Evolutionary conservation across 2,797 vertebrate genomes (phyloP), one percentile per base, ranked within the genome.

Genomic region (Synaphobranchus kaupii): DNA sequence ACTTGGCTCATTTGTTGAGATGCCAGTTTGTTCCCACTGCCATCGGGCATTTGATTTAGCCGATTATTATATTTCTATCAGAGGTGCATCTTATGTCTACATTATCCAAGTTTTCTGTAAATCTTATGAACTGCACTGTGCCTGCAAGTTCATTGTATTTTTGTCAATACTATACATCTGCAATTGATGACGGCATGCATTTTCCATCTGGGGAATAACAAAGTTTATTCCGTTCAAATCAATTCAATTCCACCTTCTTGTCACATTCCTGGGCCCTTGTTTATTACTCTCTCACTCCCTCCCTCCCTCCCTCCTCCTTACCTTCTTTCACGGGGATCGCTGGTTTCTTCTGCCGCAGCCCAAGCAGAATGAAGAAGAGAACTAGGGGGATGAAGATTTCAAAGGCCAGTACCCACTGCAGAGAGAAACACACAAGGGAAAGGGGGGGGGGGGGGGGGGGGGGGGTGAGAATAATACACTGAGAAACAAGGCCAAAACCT

Each of bases 281-380:
- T 78, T 8, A 78, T 78, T 20, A 8, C 22, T 48, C 76, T 5
- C 78, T 50, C 39, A 44, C 78, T 48, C 78, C 34, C 50, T 10
- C 25, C 48, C 28, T 20, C 58, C 22, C 17, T 73, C 47, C 85
- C 84, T 8, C 13, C 22, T 73, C 95, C 95, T 92, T 96, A 99
- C 98, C 98, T 98, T 99, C 98, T 91, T 98, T 99, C 92, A 99
- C 98, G 0, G 97, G 96, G 90, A 99, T 98, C 48, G 98, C 97
- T 0, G 98, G 98, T 87, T 99, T 99, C 95, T 99, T 99, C 96
- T 98, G 97, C 87, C 98, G 95, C 68, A 99, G 95, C 25, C 98
- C 98, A 91, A 99, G 91, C 0, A 99, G 95, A 89, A 99, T 99
- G 94, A 99, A 99, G 95, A 99, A 99, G 66, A 99, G 98, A 50